phyloP scores from a whole-genome alignment of 2,797 vertebrate species.

The Rhinella marina region DNA sequence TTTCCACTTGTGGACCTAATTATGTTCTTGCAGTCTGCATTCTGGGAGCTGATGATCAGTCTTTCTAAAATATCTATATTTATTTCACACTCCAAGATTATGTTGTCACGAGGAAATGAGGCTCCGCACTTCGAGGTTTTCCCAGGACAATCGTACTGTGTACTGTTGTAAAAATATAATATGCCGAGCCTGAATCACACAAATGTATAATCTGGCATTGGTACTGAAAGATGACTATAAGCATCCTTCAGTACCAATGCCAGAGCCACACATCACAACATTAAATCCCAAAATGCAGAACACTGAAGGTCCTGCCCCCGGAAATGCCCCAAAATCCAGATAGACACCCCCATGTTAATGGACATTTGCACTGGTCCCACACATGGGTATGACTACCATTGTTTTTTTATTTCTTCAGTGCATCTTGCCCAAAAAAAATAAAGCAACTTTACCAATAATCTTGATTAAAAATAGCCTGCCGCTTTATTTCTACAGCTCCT shows the following conservation, averaged over 20 bases:
- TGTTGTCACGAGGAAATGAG: not conserved
- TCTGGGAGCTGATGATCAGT: constrained; percentile 1
- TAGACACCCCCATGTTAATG: not conserved
- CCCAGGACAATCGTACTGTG: not conserved
- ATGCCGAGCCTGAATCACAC: not conserved
- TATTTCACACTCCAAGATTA: not conserved
- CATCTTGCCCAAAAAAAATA: not conserved
- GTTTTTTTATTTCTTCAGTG: not conserved
- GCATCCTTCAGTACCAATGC: too few relatives aligned
- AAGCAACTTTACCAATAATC: not conserved
- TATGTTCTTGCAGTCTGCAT: constrained; percentile 2
- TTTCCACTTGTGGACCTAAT: constrained; percentile 26
- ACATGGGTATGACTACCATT: not conserved
- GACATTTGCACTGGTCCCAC: not conserved
- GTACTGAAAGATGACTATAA: too few relatives aligned
- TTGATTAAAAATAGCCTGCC: not conserved
- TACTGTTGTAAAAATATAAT: not conserved
- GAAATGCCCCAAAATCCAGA: not conserved
- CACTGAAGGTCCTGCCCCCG: too few relatives aligned
- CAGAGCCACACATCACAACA: not conserved
- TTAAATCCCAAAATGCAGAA: too few relatives aligned
- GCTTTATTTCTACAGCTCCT: not conserved
- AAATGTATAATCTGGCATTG: not conserved
- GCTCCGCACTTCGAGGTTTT: not conserved
- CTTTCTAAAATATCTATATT: constrained; percentile 25